Conservation (phyloP, 23 tunicate genomes). For the Oikopleura albicans region DNA sequence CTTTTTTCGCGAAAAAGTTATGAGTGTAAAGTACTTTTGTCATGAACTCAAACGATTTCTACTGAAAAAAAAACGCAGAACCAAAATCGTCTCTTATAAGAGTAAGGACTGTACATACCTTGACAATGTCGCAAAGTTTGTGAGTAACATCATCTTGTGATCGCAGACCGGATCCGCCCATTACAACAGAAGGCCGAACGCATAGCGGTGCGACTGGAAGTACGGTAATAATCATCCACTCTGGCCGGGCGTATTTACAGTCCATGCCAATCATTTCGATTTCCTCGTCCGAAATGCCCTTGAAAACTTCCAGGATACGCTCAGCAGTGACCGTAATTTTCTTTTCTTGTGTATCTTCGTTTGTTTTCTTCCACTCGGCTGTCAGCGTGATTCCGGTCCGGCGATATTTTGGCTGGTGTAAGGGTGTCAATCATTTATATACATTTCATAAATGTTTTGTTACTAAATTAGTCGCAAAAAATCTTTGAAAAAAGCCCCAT, state of each 20-base stretch:
- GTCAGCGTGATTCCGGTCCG: conserved; percentile 51
- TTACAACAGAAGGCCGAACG: conserved; percentile 95
- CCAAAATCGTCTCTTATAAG: too few species aligned
- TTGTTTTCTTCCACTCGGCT: conserved; percentile 89
- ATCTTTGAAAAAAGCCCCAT: too few species aligned
- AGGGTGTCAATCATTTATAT: too few species aligned
- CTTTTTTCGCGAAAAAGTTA: too few species aligned
- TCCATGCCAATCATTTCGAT: conserved; percentile 95
- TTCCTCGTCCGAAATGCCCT: conserved; percentile 85
- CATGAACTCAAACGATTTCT: too few species aligned
- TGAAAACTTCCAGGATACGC: conserved; percentile 74
- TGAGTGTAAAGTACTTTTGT: too few species aligned
- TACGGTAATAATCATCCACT: conserved; percentile 93
- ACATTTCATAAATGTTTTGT: too few species aligned
- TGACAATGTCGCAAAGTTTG: conserved; percentile 23
- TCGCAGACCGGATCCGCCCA: conserved; percentile 92
- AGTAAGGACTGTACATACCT: too few species aligned
- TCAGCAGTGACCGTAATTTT: conserved; percentile 84
- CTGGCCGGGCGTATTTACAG: conserved; percentile 83
- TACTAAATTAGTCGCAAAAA: too few species aligned
- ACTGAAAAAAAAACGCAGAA: too few species aligned
- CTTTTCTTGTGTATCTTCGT: conserved; percentile 88
- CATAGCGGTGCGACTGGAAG: conserved; percentile 90
- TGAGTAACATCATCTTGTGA: conserved; percentile 99
- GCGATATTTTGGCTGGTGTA: conserved; percentile 59